Percentiles rank a stretch among this genome's conserved stretches.
Conservation (phyloP, 2,113 vertebrate genomes). For the Verasper variegatus region DNA sequence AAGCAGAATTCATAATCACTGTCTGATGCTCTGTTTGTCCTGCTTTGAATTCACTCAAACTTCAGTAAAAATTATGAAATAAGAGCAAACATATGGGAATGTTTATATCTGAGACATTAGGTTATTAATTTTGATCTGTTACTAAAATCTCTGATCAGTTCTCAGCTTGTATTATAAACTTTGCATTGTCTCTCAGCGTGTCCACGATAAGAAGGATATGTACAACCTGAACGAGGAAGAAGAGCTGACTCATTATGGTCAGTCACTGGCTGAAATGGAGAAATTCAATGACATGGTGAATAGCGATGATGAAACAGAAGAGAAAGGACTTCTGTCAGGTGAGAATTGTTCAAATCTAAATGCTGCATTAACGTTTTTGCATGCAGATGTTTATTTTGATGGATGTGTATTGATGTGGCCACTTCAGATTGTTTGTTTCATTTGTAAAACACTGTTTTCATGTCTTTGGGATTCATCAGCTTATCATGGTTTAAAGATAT, state of each 20-base stretch:
- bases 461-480: too few relatives aligned
- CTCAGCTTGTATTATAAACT: constrained; percentile 78
- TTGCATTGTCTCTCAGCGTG: constrained; percentile 79
- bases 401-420: too few relatives aligned
- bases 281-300: constrained; percentile 88
- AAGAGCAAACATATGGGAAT: not conserved
- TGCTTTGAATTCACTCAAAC: not conserved
- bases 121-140: not conserved
- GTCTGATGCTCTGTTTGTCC: not conserved
- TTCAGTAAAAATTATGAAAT: not conserved
- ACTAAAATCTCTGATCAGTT: not conserved
- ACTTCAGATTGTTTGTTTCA: not conserved
- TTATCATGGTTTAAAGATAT: too few relatives aligned
- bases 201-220: constrained; percentile 88
- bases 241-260: constrained; percentile 95
- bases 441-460: not conserved
- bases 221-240: constrained; percentile 97
- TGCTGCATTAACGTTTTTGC: not conserved
- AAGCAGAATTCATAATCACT: too few relatives aligned
- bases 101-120: not conserved
- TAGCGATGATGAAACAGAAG: constrained; percentile 92
- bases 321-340: constrained; percentile 91
- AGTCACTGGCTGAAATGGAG: constrained; percentile 95
- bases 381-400: too few relatives aligned
- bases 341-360: constrained; percentile 31